Evolutionary conservation across 2,888 invertebrate genomes (phyloP).

Genomic region (Diachrysia chrysitis): DNA sequence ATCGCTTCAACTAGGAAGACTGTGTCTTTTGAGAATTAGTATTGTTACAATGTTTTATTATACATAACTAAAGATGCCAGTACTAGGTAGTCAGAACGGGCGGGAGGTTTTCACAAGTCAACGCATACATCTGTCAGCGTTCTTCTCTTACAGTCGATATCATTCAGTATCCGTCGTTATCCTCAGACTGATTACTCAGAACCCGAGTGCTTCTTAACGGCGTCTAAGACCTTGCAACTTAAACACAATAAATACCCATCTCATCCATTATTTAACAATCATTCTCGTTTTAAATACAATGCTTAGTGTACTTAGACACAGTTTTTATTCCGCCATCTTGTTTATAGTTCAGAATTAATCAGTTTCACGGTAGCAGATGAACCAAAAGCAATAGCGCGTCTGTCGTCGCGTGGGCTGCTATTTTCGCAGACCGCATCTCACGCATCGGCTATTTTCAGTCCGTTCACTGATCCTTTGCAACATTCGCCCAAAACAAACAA

Average conservation of each 20-base stretch:
- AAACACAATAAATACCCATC: constrained; percentile 29
- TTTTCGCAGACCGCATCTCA: constrained; percentile 70
- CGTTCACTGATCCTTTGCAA: constrained; percentile 69
- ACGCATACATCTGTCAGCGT: constrained; percentile 18
- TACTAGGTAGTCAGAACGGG: not conserved
- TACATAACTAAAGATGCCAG: not conserved
- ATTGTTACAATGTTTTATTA: not conserved
- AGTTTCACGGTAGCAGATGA: constrained; percentile 32
- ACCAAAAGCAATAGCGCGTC: constrained; percentile 52
- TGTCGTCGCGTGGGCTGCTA: constrained; percentile 74
- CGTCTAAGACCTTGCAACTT: constrained; percentile 46
- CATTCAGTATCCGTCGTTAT: constrained; percentile 41
- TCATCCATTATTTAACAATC: constrained; percentile 63
- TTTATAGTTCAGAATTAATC: constrained; percentile 17
- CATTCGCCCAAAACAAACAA: constrained; percentile 64
- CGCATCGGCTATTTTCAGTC: constrained; percentile 75
- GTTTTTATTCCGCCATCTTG: constrained; percentile 26
- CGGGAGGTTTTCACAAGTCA: constrained; percentile 1
- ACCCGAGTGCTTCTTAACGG: constrained; percentile 41
- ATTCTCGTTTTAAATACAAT: constrained; percentile 52
- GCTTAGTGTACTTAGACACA: constrained; percentile 6
- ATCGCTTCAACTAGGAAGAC: not conserved
- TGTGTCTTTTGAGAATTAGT: not conserved
- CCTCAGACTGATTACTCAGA: constrained; percentile 50
- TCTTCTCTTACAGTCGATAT: constrained; percentile 15